phyloP scores from a whole-genome alignment of 2,797 vertebrate species.

The Coregonus suidteri region DNA sequence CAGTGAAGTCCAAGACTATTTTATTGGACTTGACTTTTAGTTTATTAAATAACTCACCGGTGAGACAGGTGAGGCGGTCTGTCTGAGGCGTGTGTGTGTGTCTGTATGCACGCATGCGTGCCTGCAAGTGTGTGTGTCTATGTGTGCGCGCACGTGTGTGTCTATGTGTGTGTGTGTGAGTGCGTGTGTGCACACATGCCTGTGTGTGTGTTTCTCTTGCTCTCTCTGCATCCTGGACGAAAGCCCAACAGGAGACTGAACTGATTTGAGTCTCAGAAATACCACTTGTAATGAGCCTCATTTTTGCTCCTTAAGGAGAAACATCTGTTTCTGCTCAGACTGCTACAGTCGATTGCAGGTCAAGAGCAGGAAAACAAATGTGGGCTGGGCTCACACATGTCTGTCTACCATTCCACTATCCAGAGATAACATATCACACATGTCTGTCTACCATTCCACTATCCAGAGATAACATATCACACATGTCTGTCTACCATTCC shows the following conservation, averaged over 20 bases:
- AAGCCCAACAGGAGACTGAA: constrained; percentile 71
- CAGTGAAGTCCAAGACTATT: constrained; percentile 48
- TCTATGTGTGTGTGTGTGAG: not conserved
- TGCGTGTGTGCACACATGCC: not conserved
- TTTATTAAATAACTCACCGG: constrained; percentile 53
- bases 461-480: constrained; percentile 85
- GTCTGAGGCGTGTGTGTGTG: constrained; percentile 1
- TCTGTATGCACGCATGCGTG: constrained; percentile 11
- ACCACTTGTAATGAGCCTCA: constrained; percentile 78
- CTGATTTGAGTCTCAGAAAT: constrained; percentile 71
- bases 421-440: constrained; percentile 84
- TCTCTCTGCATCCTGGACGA: constrained; percentile 66
- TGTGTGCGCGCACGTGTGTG: constrained; percentile 28
- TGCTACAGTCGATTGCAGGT: constrained; percentile 77
- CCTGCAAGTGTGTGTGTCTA: too few relatives aligned
- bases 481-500: constrained; percentile 20
- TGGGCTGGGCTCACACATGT: constrained; percentile 70
- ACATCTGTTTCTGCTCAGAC: constrained; percentile 72
- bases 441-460: constrained; percentile 24
- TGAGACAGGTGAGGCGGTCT: constrained; percentile 56
- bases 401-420: constrained; percentile 72
- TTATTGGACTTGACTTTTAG: constrained; percentile 48
- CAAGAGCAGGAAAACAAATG: constrained; percentile 78
- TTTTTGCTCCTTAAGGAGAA: constrained; percentile 77
- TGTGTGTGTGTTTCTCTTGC: constrained; percentile 24